Evolutionary conservation across 2,888 invertebrate genomes (phyloP), one percentile per base, ranked within the genome.

Genomic region (Sminthurinus aureus): DNA sequence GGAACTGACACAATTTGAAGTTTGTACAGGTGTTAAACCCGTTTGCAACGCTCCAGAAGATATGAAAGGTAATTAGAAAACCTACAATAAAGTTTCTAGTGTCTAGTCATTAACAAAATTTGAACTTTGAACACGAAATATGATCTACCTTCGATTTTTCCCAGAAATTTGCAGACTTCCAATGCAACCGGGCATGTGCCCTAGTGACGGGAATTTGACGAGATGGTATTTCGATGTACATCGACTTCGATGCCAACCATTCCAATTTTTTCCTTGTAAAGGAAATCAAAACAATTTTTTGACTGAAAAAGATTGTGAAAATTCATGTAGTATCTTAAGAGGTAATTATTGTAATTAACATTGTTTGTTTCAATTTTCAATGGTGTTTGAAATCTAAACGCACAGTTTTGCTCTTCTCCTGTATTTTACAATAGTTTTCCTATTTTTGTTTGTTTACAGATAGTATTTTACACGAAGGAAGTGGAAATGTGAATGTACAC

Each of bases 271-370:
- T 38, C 97, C 97, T 66, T 98, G 98, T 90, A 94, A 95, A 75
- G 96, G 95, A 0, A 98, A 97, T 90, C 92, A 93, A 71, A 98
- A 98, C 90, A 96, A 96, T 90, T 98, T 98, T 91, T 93, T 93
- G 82, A 93, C 93, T 0, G 92, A 93, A 83, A 93, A 94, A 82
- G 92, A 93, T 75, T 97, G 97, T 89, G 92, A 93, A 84, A 91
- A 91, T 50, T 92, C 93, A 12, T 96, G 96, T 89, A 90, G 91
- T 9, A 90, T 91, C 85, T 91, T 94, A 64, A 91, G 92, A 89
- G 93, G 93, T 93, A 88, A 80, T n/a, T n/a, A n/a, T n/a, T n/a
- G n/a, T n/a, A n/a, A n/a, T n/a, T n/a, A n/a, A 58, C 51, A 78
- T 18, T 26, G 22, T 18, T 26, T 8, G 20, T 69, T 13, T 69